Evolutionary conservation across 2,113 vertebrate species (phyloP), one percentile per base, ranked within the genome.

Genomic region (Galemys pyrenaicus): DNA sequence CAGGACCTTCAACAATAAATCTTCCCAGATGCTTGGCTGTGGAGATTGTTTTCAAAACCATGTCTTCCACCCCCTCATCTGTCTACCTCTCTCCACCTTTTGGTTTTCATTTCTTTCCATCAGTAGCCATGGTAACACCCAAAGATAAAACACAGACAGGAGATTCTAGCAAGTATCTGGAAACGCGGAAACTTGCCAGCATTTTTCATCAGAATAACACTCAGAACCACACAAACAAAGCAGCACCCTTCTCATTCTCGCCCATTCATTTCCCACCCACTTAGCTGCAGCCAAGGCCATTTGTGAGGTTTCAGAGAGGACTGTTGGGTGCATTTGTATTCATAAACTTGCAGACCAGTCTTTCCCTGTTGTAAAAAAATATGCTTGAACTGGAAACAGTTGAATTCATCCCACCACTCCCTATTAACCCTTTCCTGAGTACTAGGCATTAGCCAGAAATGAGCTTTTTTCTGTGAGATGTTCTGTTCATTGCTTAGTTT

Each of bases 71-170:
- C 73, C 89, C 41, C 65, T 97, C 56, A 94, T 93, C 80, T 56
- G 67, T 80, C 94, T 96, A 85, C 82, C 74, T 94, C 78, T 93
- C 58, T 84, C 95, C 95, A 97, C 94, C 16, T 4, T 95, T 96
- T 22, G 2, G 62, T 93, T 96, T 79, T 91, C 98, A 96, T 97
- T 97, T 96, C 78, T 71, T 96, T 95, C 96, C 95, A 96, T 97
- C 96, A 96, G 98, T 98, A 97, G 89, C 96, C 97, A 98, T 98
- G 97, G 97, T 89, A 98, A 98, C 98, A 96, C 37, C 90, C 89
- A 95, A 37, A 96, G 94, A 97, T 94, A 96, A 95, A 97, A 95
- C 95, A 93, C 32, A 37, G 91, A 74, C 96, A 91, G 96, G 91
- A 95, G 87, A 92, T 37, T 87, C 67, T 44, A 32, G 9, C 87